Conservation (phyloP, 1,140 invertebrate genomes). For the Zaprionus africanus region DNA sequence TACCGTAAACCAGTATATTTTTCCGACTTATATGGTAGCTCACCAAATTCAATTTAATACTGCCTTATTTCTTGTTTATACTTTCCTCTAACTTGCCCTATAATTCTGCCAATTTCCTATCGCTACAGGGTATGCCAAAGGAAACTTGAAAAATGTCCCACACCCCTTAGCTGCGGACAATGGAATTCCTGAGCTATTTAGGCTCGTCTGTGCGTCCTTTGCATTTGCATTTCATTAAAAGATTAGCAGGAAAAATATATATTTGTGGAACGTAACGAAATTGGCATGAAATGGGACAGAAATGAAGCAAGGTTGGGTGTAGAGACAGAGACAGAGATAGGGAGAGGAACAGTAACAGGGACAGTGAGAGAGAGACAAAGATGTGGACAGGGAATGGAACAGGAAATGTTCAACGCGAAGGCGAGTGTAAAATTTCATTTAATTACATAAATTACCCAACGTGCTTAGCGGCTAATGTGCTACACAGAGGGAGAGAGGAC, state of each 20-base stretch:
- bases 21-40: neutral
- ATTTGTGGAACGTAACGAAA: conserved; percentile 6
- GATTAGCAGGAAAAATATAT: conserved; percentile 48
- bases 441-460: conserved; percentile 70
- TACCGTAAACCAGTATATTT: too few relatives aligned
- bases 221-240: conserved; percentile 73
- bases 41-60: neutral
- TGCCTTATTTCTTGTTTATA: too few relatives aligned
- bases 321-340: too few relatives aligned
- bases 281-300: conserved; percentile 16
- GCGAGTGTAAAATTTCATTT: conserved; percentile 75
- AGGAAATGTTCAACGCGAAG: conserved; percentile 17
- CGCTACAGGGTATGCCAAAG: conserved; percentile 4
- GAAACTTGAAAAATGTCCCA: neutral
- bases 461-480: conserved; percentile 55
- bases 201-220: neutral
- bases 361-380: neutral
- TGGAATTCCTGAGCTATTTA: neutral
- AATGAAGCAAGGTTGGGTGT: neutral
- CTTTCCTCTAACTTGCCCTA: too few relatives aligned
- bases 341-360: neutral
- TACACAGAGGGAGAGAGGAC: neutral
- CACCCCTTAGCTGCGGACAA: neutral
- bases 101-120: too few relatives aligned
- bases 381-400: conserved; percentile 22